A percentile compares a stretch with the other conserved stretches of the same genome.
Evolutionary conservation across 2,113 vertebrate genomes (phyloP).

Genomic region (Etheostoma cragini): DNA sequence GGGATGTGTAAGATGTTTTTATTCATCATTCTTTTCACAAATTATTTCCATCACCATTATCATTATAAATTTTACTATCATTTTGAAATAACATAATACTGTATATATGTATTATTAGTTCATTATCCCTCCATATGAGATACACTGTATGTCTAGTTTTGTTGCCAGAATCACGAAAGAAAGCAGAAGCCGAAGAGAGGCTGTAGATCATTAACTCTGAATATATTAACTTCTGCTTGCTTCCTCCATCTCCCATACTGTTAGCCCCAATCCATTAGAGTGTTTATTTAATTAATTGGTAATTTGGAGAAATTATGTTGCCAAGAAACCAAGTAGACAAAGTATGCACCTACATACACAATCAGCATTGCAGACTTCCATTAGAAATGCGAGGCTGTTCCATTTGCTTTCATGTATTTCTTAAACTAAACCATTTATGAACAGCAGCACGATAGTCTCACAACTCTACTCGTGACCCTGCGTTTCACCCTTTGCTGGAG

Average conservation of each 20-base stretch:
- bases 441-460: background rate
- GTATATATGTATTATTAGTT: background rate
- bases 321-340: slow-evolving; percentile 63
- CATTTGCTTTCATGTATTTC: slow-evolving; percentile 3
- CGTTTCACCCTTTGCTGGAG: background rate
- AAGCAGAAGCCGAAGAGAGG: background rate
- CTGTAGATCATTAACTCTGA: slow-evolving; percentile 67
- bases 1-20: background rate
- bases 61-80: background rate
- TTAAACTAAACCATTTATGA: background rate
- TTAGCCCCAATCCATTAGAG: slow-evolving; percentile 67
- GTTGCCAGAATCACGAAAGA: background rate
- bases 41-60: background rate
- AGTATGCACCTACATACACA: background rate
- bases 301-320: slow-evolving; percentile 69
- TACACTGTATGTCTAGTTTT: background rate
- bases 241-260: slow-evolving; percentile 22
- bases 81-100: background rate
- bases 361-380: background rate
- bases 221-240: slow-evolving; percentile 17
- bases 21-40: background rate
- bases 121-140: background rate
- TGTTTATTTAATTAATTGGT: slow-evolving; percentile 74
- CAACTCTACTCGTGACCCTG: background rate
- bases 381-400: background rate